Conservation (phyloP, 1,140 invertebrate species). For the Brachionus plicatilis region DNA sequence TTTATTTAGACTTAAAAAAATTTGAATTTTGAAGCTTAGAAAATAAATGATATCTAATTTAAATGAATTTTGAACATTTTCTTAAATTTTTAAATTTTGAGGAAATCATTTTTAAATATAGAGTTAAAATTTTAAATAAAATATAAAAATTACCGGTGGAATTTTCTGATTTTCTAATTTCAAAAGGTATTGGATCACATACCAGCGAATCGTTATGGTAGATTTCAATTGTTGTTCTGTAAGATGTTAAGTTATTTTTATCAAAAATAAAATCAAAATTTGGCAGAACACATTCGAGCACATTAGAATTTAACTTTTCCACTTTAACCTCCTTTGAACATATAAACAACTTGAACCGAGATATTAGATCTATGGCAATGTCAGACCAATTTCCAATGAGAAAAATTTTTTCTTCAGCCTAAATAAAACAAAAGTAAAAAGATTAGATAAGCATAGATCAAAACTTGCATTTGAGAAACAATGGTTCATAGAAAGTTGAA, state of each 20-base stretch:
- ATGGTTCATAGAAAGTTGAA: background rate
- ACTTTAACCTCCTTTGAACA: background rate
- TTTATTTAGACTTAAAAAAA: too few relatives aligned
- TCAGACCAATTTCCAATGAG: background rate
- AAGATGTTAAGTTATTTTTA: background rate
- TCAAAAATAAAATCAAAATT: slow-evolving; percentile 18
- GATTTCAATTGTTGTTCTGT: background rate
- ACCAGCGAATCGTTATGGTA: background rate
- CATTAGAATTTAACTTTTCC: background rate
- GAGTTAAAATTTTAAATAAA: background rate
- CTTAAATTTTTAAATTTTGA: too few relatives aligned
- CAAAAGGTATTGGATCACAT: background rate
- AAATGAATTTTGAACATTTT: too few relatives aligned
- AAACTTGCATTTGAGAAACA: background rate
- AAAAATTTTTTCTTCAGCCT: background rate
- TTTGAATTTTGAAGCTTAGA: too few relatives aligned
- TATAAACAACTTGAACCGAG: background rate
- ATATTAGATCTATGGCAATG: background rate
- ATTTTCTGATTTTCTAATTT: background rate
- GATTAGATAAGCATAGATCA: background rate
- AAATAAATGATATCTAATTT: too few relatives aligned
- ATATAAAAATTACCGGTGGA: background rate
- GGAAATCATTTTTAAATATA: too few relatives aligned
- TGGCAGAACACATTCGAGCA: background rate
- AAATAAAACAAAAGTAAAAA: background rate